Conservation (phyloP, 2,888 invertebrate species). For the Aleiodes leptofemur region DNA sequence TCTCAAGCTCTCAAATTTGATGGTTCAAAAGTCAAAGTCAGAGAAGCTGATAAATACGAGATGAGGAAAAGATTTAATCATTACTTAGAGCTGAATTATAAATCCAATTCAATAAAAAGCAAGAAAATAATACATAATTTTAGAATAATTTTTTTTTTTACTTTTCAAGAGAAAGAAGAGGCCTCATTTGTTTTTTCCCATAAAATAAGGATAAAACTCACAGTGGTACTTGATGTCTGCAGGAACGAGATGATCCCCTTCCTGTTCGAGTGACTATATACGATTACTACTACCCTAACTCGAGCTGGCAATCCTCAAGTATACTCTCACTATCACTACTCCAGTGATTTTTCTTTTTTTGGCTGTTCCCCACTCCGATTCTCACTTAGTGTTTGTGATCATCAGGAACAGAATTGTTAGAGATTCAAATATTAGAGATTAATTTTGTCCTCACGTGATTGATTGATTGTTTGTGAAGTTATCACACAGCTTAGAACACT, state of each 20-base stretch:
- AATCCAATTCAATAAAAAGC: too few relatives aligned
- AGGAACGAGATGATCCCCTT: slow-evolving; percentile 41
- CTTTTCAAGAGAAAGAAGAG: too few relatives aligned
- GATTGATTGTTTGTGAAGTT: too few relatives aligned
- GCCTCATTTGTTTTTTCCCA: background rate
- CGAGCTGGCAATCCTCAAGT: slow-evolving; percentile 48
- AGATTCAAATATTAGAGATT: slow-evolving; percentile 16
- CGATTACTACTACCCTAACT: slow-evolving; percentile 51
- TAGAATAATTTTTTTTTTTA: too few relatives aligned
- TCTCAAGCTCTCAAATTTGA: too few relatives aligned
- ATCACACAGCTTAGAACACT: too few relatives aligned
- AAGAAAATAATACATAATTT: too few relatives aligned
- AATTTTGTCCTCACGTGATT: slow-evolving; percentile 29
- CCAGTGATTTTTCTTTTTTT: slow-evolving; percentile 44
- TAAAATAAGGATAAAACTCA: background rate
- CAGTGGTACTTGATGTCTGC: background rate
- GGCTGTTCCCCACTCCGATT: slow-evolving; percentile 37
- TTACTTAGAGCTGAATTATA: too few relatives aligned
- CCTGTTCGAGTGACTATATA: slow-evolving; percentile 45
- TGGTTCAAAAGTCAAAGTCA: too few relatives aligned
- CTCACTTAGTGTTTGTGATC: slow-evolving; percentile 17
- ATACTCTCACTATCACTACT: slow-evolving; percentile 53
- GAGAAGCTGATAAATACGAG: too few relatives aligned
- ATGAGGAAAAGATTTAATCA: too few relatives aligned
- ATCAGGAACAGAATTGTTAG: background rate